Percentiles rank a stretch among this genome's conserved stretches.
Evolutionary conservation across 1,140 invertebrate genomes (phyloP).

Genomic region (Ooceraea biroi): DNA sequence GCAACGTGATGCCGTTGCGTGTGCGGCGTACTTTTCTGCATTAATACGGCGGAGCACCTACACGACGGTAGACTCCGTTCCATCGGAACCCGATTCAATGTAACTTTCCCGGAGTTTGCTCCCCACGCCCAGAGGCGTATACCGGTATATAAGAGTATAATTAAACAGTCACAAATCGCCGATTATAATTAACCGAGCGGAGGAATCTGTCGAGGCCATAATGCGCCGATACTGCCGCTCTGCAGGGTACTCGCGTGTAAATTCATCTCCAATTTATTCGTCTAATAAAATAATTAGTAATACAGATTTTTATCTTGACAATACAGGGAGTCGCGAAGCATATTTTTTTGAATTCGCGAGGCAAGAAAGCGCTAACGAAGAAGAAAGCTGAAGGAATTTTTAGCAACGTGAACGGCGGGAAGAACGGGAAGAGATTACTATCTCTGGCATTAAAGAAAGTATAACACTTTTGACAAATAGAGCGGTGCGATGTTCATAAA

Average conservation of each 20-base stretch:
- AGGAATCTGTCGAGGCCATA: neutral
- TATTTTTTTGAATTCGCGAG: too few species aligned
- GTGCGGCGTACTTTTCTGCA: constrained; percentile 20
- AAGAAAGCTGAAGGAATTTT: too few species aligned
- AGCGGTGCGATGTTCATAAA: too few species aligned
- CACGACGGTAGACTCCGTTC: neutral
- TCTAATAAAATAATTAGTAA: neutral
- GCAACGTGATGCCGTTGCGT: constrained; percentile 52
- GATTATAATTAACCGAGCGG: constrained; percentile 14
- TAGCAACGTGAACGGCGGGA: too few species aligned
- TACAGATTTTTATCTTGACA: neutral
- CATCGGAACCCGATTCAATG: constrained; percentile 29
- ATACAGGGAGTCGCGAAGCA: too few species aligned
- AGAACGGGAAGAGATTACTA: too few species aligned
- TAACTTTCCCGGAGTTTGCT: neutral
- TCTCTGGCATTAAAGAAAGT: too few species aligned
- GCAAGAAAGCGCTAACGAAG: too few species aligned
- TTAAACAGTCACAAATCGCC: neutral
- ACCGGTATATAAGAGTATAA: neutral
- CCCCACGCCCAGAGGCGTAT: neutral
- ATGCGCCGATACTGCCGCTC: neutral
- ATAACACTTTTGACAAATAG: too few species aligned
- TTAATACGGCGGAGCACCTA: neutral
- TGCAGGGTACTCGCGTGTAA: neutral
- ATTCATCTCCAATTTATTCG: neutral